phyloP scores from a whole-genome alignment of 37 sponge, comb jelly and placozoan species.

The Bolinopsis microptera region DNA sequence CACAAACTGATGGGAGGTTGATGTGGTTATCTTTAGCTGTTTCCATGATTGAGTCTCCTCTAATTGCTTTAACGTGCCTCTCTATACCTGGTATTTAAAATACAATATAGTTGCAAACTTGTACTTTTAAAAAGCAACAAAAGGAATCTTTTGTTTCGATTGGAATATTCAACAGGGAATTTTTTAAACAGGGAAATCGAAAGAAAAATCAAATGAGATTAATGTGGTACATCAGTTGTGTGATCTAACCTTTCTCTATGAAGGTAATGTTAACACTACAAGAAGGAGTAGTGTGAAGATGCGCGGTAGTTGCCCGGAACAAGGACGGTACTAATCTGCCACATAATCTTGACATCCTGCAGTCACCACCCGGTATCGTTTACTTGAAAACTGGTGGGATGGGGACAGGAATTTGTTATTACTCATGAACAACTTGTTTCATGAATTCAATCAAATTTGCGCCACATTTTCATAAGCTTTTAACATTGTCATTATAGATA shows the following conservation, averaged over 20 bases:
- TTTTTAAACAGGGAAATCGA: too few relatives aligned
- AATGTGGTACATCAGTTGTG: neutral
- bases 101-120: neutral
- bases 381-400: too few relatives aligned
- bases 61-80: slow-evolving; percentile 41
- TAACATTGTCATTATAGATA: too few relatives aligned
- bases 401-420: too few relatives aligned
- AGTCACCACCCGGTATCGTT: too few relatives aligned
- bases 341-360: neutral
- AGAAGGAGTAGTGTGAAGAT: neutral
- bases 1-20: slow-evolving; percentile 26
- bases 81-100: neutral
- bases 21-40: slow-evolving; percentile 47
- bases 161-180: too few relatives aligned
- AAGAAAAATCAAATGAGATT: neutral
- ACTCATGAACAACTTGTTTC: too few relatives aligned
- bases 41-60: slow-evolving; percentile 42
- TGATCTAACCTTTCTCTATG: slow-evolving; percentile 22
- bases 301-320: neutral
- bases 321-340: neutral
- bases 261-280: slow-evolving; percentile 14
- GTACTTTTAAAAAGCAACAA: neutral
- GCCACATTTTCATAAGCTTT: too few relatives aligned
- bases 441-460: too few relatives aligned
- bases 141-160: too few relatives aligned